Percentiles rank a stretch among this genome's conserved stretches.
phyloP scores from a whole-genome alignment of 1,140 invertebrate genomes.

The Parasteatoda tepidariorum region DNA sequence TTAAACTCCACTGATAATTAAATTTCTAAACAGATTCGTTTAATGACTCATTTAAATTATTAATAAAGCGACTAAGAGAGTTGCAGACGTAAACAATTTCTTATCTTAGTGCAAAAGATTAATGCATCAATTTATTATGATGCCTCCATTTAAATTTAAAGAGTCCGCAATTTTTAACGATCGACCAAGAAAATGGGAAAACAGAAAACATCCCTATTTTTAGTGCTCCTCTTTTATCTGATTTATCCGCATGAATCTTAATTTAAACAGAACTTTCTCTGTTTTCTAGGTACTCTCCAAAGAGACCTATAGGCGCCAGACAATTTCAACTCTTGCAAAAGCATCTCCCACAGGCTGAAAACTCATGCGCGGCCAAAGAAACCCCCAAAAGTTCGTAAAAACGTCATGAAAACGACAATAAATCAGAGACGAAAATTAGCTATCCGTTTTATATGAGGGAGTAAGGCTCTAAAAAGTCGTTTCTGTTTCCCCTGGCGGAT shows the following conservation, averaged over 20 bases:
- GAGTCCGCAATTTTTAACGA: too few species aligned
- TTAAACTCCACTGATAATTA: too few species aligned
- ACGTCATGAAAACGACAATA: background rate
- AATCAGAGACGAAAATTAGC: slow-evolving; percentile 31
- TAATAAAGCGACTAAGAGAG: too few species aligned
- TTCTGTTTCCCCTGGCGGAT: background rate
- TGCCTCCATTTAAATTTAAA: too few species aligned
- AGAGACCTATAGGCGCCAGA: background rate
- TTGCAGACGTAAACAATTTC: too few species aligned
- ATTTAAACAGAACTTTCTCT: background rate
- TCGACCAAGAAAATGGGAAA: background rate
- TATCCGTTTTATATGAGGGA: slow-evolving; percentile 20
- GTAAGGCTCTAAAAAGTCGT: slow-evolving; percentile 1
- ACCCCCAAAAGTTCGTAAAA: slow-evolving; percentile 16
- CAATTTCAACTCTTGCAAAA: background rate
- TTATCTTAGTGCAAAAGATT: too few species aligned
- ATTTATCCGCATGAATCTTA: background rate
- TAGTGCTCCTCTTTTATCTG: background rate
- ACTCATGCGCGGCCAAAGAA: background rate
- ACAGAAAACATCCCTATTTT: background rate
- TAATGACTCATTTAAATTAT: too few species aligned
- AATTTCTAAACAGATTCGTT: too few species aligned
- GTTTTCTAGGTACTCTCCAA: background rate
- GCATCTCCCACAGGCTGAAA: background rate
- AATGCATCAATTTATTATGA: too few species aligned